Conservation (phyloP, 2,888 invertebrate genomes). For the Harmothoe impar region DNA sequence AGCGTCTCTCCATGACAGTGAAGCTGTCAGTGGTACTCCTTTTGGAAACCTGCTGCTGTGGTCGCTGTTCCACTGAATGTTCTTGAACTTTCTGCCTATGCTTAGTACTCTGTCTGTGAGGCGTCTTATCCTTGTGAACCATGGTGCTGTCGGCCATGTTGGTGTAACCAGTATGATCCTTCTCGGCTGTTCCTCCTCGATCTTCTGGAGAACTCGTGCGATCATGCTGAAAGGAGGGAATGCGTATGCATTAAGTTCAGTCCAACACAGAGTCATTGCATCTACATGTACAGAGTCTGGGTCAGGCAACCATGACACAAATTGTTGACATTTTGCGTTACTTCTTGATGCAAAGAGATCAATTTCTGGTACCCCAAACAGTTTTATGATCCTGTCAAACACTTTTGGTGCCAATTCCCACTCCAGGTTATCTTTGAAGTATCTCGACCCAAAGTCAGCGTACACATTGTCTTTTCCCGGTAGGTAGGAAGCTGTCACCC, state of each 20-base stretch:
- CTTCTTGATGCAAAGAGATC: neutral
- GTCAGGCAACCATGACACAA: neutral
- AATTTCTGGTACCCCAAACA: neutral
- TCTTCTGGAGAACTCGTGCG: neutral
- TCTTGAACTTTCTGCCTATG: neutral
- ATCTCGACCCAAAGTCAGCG: neutral
- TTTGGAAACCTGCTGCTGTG: no score
- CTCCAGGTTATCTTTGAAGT: neutral
- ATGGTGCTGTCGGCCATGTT: neutral
- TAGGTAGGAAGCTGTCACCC: neutral
- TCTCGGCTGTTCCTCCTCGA: neutral
- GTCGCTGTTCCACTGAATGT: neutral
- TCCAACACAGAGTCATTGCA: neutral
- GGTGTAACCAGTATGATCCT: neutral
- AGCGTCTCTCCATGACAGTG: neutral
- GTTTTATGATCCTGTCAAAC: neutral
- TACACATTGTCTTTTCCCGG: neutral
- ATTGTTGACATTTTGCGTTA: neutral
- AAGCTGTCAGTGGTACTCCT: neutral
- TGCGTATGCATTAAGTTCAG: neutral
- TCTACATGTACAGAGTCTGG: neutral
- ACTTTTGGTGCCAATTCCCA: neutral
- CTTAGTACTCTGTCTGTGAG: neutral
- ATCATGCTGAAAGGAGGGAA: constrained; percentile 9
- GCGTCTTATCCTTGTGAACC: neutral